These are phyloP conservation scores for Gryon sp. DNA, from an alignment of 1,140 invertebrate genomes.

Conservation along the genomic window DNA sequence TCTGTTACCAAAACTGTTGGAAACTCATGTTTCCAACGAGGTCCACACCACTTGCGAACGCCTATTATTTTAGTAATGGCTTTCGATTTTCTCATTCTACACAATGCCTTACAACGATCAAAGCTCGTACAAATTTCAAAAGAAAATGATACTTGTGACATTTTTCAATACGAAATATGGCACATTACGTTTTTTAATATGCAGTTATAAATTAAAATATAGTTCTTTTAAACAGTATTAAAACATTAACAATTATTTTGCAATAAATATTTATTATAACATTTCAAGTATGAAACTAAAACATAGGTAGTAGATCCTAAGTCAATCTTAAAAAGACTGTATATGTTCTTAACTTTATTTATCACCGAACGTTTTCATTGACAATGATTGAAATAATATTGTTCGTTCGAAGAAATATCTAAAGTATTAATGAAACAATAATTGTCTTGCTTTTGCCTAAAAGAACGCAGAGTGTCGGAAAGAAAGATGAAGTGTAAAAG, in stretches of 20 bases:
- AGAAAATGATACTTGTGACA: constrained; percentile 38
- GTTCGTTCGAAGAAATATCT: constrained; percentile 20
- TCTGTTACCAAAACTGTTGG: constrained; percentile 48
- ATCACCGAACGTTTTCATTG: constrained; percentile 3
- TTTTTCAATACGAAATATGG: constrained; percentile 20
- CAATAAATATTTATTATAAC: too few relatives aligned
- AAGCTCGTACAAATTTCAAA: constrained; percentile 47
- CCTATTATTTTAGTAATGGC: constrained; percentile 67
- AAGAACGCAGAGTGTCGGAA: constrained; percentile 48
- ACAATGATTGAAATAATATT: constrained; percentile 53
- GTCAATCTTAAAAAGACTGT: too few relatives aligned
- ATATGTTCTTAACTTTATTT: constrained; percentile 3
- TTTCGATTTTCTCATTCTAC: constrained; percentile 64
- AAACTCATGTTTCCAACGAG: constrained; percentile 43
- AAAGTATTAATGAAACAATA: constrained; percentile 55
- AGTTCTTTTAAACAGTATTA: too few relatives aligned
- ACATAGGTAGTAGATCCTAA: too few relatives aligned
- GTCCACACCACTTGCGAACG: constrained; percentile 59
- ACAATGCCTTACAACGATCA: constrained; percentile 24
- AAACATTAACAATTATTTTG: too few relatives aligned
- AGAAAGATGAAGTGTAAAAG: constrained; percentile 65
- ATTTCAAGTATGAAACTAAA: too few relatives aligned
- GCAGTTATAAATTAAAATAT: too few relatives aligned
- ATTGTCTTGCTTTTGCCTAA: constrained; percentile 48
- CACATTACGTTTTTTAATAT: background rate